Base-by-base conservation (phyloP, 2,888 invertebrate species). In the Dichetophora obliterata region DNA sequence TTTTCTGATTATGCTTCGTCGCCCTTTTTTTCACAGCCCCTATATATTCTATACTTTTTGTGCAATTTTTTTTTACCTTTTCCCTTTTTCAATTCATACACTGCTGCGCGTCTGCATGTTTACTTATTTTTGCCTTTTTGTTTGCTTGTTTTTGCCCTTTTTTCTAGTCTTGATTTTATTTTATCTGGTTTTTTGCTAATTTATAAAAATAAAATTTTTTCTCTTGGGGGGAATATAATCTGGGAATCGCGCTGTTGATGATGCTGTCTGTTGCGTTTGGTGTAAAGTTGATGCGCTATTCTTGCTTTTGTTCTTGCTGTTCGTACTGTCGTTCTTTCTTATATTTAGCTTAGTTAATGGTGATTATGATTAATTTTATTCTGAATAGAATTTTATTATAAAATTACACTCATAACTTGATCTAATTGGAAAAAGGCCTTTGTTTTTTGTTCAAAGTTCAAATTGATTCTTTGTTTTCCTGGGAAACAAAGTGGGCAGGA, bases 71-170 rank as follows among this genome's bases (percentile, higher is more conserved):
- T 16, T 50, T 11, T n/a, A n/a, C 3, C 27, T 52, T 54, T 31
- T 31, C 14, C 43, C 43, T 48, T 69, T 82, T 85, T 85, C 85
- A 85, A 86, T 85, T 85, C 85, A 85, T 85, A 84, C 86, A 84
- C 84, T 84, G 86, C 86, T 50, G 24, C 69, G 27, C 19, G 69
- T 69, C 69, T 69, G 69, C 31, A 14, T 59, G 31, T 31, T 11
- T 50, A 5, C 52, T 52, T 43, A 6, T n/a, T 16, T 69, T 27
- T 43, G 0, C 24, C 31, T 59, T 34, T 19, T 3, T 16, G 48
- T 48, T 68, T 68, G 34, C 48, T 5, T 31, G 3, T 31, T 31
- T 31, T 31, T 31, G 31, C 31, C 31, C n/a, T n/a, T 31, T 31
- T 31, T 31, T 31, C 31, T 48, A 48, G 9, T 68, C 34, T 63